Base-by-base conservation (phyloP, 2,113 vertebrate genomes). In the Amphiprion percula region DNA sequence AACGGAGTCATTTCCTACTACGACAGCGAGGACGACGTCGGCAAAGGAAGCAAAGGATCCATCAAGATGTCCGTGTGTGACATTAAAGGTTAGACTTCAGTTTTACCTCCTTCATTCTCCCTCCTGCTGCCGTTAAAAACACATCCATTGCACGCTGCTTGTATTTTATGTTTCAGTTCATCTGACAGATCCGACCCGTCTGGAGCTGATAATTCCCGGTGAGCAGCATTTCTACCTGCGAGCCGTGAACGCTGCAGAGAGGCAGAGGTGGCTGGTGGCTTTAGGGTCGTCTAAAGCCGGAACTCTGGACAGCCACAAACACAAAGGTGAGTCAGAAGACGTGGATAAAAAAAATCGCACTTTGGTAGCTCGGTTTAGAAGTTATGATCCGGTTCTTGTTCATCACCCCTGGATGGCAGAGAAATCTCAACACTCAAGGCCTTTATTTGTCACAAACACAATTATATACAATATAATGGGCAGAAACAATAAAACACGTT, bases 21-120 rank as follows among this genome's bases (percentile, higher is more conserved):
- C 1, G 97, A 99, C 92, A 97, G 96, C 33, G 95, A 96, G 81
- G 97, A 98, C 86, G 97, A 99, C 73, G 97, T 98, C 3, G 97
- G 96, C 85, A 99, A 98, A 88, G 97, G 97, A 49, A 98, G 97
- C 89, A 99, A 98, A 87, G 97, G 97, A 85, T 98, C 97, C 92
- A 98, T 99, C 82, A 97, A 98, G 84, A 98, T 99, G 97, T 96
- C 97, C 0, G 97, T 98, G 54, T 98, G 97, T 91, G 97, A 99
- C 88, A 99, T 99, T 79, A 97, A 98, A 97, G 97, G 97, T 99
- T 80, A 87, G 90, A 24, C 10, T 6, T 30, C 30, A 30, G 30
- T 6, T 30, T 30, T 6, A 12, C 21, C 50, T 58, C 30, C 0
- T 4, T 1, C 2, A 21, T 26, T 28, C 30, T 23, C 8, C 0